These are phyloP conservation scores for Girardinus metallicus DNA, from an alignment of 2,797 vertebrate species.

Conservation along the genomic window DNA sequence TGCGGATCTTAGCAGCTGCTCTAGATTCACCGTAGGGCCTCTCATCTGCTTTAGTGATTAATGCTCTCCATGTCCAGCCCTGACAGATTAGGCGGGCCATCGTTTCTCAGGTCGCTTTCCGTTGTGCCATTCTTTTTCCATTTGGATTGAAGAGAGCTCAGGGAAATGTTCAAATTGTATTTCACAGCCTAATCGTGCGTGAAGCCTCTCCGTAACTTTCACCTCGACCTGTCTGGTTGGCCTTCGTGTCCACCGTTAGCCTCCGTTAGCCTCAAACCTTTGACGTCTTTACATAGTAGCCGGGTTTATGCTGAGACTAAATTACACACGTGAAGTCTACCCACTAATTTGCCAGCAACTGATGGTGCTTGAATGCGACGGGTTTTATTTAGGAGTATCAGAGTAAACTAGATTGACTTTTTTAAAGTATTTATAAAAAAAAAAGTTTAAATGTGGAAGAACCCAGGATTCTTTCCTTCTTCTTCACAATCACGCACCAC, in stretches of 20 bases:
- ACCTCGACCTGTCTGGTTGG: background rate
- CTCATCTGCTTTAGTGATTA: background rate
- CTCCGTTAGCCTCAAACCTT: background rate
- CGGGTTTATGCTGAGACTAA: background rate
- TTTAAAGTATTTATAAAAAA: background rate
- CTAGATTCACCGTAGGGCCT: background rate
- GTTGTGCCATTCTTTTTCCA: too few relatives aligned
- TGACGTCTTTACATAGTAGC: background rate
- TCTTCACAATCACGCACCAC: background rate
- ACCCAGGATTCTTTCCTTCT: background rate
- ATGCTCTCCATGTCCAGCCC: background rate
- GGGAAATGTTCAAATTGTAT: background rate
- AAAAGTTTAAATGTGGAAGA: background rate
- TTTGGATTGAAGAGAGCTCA: background rate
- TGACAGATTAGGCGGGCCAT: background rate
- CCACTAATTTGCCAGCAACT: background rate
- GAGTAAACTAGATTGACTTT: background rate
- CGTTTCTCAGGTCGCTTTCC: background rate
- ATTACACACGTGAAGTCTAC: background rate
- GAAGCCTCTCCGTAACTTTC: background rate
- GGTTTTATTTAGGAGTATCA: background rate
- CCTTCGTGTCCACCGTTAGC: background rate
- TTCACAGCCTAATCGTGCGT: background rate
- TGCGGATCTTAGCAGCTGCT: background rate
- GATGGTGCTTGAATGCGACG: background rate